These are phyloP conservation scores for Apteryx mantelli DNA, from an alignment of 2,113 vertebrate species.

Conservation along the genomic window DNA sequence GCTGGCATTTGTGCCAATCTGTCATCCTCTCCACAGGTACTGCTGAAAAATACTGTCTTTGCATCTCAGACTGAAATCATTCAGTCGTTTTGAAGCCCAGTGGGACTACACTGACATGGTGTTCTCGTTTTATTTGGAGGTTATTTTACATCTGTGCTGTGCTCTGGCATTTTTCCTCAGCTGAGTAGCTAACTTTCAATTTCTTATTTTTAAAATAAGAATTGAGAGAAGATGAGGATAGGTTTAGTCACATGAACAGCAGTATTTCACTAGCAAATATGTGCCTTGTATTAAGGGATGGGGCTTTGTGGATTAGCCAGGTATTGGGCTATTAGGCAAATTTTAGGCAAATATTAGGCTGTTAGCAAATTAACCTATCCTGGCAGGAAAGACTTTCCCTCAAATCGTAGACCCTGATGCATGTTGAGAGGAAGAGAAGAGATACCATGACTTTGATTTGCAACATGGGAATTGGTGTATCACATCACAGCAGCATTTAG, in stretches of 20 bases:
- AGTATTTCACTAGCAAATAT: neutral
- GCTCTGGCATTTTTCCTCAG: neutral
- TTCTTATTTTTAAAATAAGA: neutral
- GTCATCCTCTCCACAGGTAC: conserved; percentile 85
- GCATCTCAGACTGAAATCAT: neutral
- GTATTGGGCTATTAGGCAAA: neutral
- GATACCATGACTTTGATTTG: neutral
- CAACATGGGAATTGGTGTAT: neutral
- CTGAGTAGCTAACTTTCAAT: neutral
- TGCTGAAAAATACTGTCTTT: neutral
- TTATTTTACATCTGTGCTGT: neutral
- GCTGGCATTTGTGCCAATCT: conserved; percentile 77
- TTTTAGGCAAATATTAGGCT: too few relatives aligned
- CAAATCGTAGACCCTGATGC: neutral
- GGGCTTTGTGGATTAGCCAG: neutral
- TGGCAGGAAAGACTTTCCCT: neutral
- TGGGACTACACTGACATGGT: neutral
- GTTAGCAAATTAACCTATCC: neutral
- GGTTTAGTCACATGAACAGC: neutral
- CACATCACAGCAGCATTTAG: neutral
- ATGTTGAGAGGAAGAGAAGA: neutral
- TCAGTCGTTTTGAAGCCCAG: neutral
- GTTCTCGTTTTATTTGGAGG: neutral
- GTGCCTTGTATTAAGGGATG: neutral
- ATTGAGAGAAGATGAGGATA: neutral